A percentile compares a stretch with the other conserved stretches of the same genome.
Evolutionary conservation across 2,797 vertebrate species (phyloP).

Genomic region (Hylomyscus alleni): DNA sequence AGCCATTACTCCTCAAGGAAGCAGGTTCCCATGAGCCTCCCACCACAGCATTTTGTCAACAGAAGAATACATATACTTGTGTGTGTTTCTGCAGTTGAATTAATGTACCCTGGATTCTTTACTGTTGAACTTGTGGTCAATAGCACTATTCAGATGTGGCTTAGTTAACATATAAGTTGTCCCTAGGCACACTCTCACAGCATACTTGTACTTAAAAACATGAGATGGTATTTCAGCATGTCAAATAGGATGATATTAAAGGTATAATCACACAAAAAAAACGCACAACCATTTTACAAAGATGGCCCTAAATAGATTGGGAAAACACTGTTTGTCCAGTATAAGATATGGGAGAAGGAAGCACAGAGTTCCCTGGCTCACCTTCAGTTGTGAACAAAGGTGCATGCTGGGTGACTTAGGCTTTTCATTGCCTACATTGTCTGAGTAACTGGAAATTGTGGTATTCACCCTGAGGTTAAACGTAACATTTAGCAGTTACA

Average conservation of each 20-base stretch:
- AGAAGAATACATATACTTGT: conserved; percentile 4
- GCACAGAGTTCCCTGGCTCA: background rate
- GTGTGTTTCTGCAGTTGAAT: conserved; percentile 28
- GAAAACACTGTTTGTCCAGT: background rate
- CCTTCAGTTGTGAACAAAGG: background rate
- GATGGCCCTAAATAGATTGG: background rate
- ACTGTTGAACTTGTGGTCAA: background rate
- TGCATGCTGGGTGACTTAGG: background rate
- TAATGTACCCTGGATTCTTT: background rate
- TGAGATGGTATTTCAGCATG: background rate
- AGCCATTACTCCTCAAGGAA: background rate
- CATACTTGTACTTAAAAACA: background rate
- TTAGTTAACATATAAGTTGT: conserved; percentile 22
- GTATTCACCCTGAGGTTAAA: background rate
- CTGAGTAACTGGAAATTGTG: background rate
- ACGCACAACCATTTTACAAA: background rate
- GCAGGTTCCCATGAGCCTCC: conserved; percentile 8
- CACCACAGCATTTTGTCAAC: conserved; percentile 7
- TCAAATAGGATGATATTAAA: background rate
- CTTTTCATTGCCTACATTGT: background rate
- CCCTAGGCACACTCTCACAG: background rate
- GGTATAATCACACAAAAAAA: conserved; percentile 21
- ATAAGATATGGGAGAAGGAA: background rate
- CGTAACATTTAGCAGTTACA: conserved; percentile 12
- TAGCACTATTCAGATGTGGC: background rate